Evolutionary conservation across 2,113 vertebrate genomes (phyloP), one percentile per base, ranked within the genome.

Genomic region (Corythaixoides concolor): DNA sequence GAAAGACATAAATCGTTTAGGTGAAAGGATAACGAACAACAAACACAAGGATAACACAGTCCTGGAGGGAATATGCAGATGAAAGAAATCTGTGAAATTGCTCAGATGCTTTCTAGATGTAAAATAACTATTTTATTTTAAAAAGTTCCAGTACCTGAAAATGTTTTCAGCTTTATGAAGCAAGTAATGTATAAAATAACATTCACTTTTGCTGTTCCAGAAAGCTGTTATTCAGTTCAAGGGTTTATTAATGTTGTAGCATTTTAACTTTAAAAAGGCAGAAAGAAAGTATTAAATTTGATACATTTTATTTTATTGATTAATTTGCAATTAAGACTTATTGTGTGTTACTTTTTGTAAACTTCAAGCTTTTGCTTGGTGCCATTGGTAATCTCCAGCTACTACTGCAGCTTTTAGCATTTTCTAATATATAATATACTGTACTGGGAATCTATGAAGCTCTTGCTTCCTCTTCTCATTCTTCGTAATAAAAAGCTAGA

Each of bases 1-100:
- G 76, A 56, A 73, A 95, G 86, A 93, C 96, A 95, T 72, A 88
- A 97, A 96, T 94, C 78, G 95, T 87, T 97, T 91, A 97, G 82
- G 92, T 97, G 89, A 98, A 97, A 97, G 80, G 87, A 93, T 93
- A 97, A 96, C 94, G 97, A 97, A 97, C 67, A 96, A 77, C 93
- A 89, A 97, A 94, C 52, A 84, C 84, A 95, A 97, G 88, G 84
- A 92, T 94, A 98, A 97, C 58, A 91, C 73, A 96, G 80, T 93
- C 96, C 93, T 55, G 33, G 84, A 96, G 84, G 94, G 84, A 97
- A 97, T 93, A 96, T 91, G 82, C 74, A 89, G 92, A 94, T 85
- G 92, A 97, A 96, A 86, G 74, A 95, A 95, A 96, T 92, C 70
- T 96, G 91, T 96, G 85, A 96, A 97, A 95, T 49, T 93, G 95